These are phyloP conservation scores for Romanogobio albipinnatus DNA, from an alignment of 2,113 vertebrate species.

Conservation along the genomic window DNA sequence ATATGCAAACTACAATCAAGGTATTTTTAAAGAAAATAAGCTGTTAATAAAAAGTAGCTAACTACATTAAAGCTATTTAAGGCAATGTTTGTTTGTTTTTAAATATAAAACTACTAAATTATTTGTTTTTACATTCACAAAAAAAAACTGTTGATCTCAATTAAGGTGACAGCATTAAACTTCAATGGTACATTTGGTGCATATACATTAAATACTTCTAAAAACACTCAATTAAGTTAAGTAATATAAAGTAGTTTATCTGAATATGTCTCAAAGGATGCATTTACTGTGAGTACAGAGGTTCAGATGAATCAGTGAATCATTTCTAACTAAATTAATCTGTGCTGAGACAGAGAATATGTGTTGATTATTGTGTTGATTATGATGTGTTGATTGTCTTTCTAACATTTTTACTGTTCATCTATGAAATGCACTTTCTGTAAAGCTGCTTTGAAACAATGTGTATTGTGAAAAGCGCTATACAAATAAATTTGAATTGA, in stretches of 20 bases:
- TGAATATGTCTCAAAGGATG: background rate
- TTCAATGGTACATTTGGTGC: background rate
- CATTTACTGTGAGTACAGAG: background rate
- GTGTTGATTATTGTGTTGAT: background rate
- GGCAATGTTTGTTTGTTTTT: background rate
- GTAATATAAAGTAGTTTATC: background rate
- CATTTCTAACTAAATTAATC: background rate
- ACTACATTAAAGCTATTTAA: background rate
- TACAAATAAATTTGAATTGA: no score
- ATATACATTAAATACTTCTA: background rate
- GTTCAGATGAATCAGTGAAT: background rate
- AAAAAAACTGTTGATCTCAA: background rate
- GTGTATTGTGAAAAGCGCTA: no score
- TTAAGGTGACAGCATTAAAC: background rate
- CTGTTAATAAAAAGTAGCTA: background rate
- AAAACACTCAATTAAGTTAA: background rate
- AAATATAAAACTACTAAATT: background rate
- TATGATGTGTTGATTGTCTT: no score
- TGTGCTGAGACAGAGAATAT: background rate
- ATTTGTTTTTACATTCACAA: background rate
- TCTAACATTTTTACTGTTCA: no score
- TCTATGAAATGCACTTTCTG: no score
- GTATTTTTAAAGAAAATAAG: background rate
- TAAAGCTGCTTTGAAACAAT: no score
- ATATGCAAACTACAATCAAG: background rate